Base-by-base conservation (phyloP, 2,797 vertebrate genomes). In the Onychomys leucogaster region DNA sequence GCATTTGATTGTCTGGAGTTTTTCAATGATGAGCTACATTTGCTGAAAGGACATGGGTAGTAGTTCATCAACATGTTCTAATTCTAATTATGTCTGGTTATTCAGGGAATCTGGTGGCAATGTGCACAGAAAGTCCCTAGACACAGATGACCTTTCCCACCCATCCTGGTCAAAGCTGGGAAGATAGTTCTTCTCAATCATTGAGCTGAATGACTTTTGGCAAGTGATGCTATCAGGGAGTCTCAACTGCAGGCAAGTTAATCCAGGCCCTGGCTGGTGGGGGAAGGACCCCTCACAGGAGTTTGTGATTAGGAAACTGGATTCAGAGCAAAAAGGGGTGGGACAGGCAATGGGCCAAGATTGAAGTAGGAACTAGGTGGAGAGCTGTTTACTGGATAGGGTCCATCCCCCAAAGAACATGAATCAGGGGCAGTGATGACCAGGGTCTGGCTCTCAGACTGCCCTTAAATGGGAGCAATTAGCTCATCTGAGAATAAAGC, bases 371-470 rank as follows among this genome's bases (percentile, higher is more conserved):
- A 82, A 88, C n/a, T 85, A 89, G 83, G 76, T 57, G 13, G 69
- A 81, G 84, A 94, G 63, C 75, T 94, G 25, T 83, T 69, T 76
- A 90, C 86, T 25, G 65, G 25, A 86, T n/a, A 27, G 41, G 16
- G 49, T 23, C 8, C 29, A 17, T 69, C n/a, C 83, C 80, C 83
- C 75, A 46, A 34, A 89, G 91, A 95, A 75, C 63, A 69, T 82
- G 49, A 89, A 78, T 92, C 63, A 65, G 78, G 69, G 85, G 29
- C 63, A 52, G 16, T 80, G 87, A 89, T 16, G 55, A 76, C 34
- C 67, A 63, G 14, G 8, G 61, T 67, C 90, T 95, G 69, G 76
- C 83, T 97, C 87, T 91, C 61, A 88, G 81, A 25, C 9, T 5
- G 89, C n/a, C 6, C 78, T 71, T 63, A 55, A 83, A 71, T 49